Evolutionary conservation across 2,888 invertebrate species (phyloP).

Genomic region (Agrotis segetum): DNA sequence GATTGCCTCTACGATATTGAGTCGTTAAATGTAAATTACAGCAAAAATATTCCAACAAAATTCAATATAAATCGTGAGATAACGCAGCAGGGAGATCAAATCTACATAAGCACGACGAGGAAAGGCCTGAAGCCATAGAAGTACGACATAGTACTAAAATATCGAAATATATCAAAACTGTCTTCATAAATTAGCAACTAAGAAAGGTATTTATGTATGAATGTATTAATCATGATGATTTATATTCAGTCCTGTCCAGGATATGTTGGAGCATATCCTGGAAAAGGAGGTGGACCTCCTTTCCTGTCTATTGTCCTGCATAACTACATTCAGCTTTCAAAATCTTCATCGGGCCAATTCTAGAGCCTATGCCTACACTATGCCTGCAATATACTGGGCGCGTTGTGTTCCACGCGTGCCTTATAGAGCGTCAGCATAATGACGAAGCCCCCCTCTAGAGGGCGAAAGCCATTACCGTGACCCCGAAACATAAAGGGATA

Average conservation of each 20-base stretch:
- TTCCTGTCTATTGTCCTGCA: not conserved
- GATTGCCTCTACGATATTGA: not conserved
- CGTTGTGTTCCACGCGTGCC: too few species aligned
- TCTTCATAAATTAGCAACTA: not conserved
- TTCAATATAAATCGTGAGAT: conserved; percentile 5
- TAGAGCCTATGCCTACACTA: too few species aligned
- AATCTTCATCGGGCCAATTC: not conserved
- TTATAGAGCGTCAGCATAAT: too few species aligned
- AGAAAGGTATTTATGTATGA: not conserved
- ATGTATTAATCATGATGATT: not conserved
- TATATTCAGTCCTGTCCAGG: not conserved
- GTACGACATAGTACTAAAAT: not conserved
- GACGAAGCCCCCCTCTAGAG: too few species aligned
- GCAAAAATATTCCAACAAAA: conserved; percentile 5
- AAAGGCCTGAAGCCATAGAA: not conserved
- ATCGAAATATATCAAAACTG: not conserved
- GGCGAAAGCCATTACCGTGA: too few species aligned
- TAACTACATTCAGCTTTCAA: not conserved
- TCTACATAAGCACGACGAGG: not conserved
- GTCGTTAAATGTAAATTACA: not conserved
- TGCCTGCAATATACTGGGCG: too few species aligned
- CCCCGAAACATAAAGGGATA: too few species aligned
- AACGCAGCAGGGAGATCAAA: conserved; percentile 5
- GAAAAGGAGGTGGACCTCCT: too few species aligned
- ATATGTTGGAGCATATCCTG: too few species aligned